These are phyloP conservation scores for Spea hammondii DNA, from an alignment of 2,797 vertebrate genomes.

Conservation along the genomic window DNA sequence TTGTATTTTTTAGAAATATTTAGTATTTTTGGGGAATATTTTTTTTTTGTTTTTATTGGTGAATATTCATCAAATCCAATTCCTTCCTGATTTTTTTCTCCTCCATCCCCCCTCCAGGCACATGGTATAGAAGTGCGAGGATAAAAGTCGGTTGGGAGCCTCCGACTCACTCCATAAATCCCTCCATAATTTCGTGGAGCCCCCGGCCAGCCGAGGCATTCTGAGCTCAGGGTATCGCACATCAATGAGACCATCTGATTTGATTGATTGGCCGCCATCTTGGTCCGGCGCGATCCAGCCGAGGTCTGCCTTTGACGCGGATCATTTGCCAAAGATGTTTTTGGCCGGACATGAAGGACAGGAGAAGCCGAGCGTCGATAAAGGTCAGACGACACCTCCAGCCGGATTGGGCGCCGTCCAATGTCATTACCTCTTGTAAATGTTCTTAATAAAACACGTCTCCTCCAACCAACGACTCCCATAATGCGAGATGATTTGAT, in stretches of 20 bases:
- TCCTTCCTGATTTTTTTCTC: too few relatives aligned
- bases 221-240: background rate
- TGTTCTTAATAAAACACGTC: conserved; percentile 26
- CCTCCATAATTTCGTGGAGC: background rate
- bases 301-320: background rate
- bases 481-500: conserved; percentile 7
- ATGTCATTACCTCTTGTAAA: conserved; percentile 12
- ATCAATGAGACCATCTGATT: background rate
- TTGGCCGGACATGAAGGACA: conserved; percentile 14
- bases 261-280: background rate
- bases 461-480: too few relatives aligned
- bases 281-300: background rate
- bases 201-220: too few relatives aligned
- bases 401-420: background rate
- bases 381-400: conserved; percentile 19
- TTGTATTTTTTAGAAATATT: too few relatives aligned
- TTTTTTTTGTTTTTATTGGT: too few relatives aligned
- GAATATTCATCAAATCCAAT: too few relatives aligned
- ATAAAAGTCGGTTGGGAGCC: too few relatives aligned
- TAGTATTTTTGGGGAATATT: too few relatives aligned
- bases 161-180: background rate
- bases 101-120: too few relatives aligned
- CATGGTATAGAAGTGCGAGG: too few relatives aligned
- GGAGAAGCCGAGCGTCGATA: background rate
- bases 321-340: conserved; percentile 8